Evolutionary conservation across 1,140 invertebrate genomes (phyloP).

Genomic region (Rhysida immarginata): DNA sequence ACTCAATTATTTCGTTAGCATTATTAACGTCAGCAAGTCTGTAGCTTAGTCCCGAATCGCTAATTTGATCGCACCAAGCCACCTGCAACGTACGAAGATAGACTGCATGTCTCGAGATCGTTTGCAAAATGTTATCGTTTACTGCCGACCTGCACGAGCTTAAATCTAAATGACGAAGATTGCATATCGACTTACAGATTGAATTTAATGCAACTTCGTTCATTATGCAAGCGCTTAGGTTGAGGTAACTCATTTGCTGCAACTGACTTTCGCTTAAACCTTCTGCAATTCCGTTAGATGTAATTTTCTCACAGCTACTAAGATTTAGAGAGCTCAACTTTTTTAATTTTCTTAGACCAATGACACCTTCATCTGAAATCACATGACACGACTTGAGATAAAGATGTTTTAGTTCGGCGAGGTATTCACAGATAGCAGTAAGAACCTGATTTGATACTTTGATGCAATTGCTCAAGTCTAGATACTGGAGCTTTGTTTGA

Average conservation of each 20-base stretch:
- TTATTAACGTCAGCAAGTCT: not conserved
- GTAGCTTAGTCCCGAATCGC: constrained; percentile 41
- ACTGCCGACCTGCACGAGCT: constrained; percentile 48
- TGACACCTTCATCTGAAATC: constrained; percentile 42
- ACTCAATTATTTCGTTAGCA: not conserved
- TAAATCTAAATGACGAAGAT: constrained; percentile 43
- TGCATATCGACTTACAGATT: constrained; percentile 37
- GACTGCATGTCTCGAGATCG: constrained; percentile 39
- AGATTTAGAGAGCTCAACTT: constrained; percentile 43
- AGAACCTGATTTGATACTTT: constrained; percentile 45
- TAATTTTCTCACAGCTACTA: constrained; percentile 46
- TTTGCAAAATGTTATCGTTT: constrained; percentile 43
- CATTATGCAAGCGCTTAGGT: constrained; percentile 42
- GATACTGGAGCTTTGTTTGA: constrained; percentile 38
- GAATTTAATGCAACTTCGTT: constrained; percentile 41
- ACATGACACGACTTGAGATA: constrained; percentile 41
- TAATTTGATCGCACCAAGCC: constrained; percentile 45
- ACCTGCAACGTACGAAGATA: constrained; percentile 41
- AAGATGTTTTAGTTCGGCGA: constrained; percentile 37
- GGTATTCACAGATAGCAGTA: constrained; percentile 37
- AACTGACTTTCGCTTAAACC: constrained; percentile 21
- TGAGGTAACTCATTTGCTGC: constrained; percentile 34
- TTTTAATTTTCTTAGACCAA: constrained; percentile 35
- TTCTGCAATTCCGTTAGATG: constrained; percentile 37
- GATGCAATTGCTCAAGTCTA: constrained; percentile 45